Conservation (phyloP, 2,888 invertebrate genomes). For the Nephrotoma flavescens region DNA sequence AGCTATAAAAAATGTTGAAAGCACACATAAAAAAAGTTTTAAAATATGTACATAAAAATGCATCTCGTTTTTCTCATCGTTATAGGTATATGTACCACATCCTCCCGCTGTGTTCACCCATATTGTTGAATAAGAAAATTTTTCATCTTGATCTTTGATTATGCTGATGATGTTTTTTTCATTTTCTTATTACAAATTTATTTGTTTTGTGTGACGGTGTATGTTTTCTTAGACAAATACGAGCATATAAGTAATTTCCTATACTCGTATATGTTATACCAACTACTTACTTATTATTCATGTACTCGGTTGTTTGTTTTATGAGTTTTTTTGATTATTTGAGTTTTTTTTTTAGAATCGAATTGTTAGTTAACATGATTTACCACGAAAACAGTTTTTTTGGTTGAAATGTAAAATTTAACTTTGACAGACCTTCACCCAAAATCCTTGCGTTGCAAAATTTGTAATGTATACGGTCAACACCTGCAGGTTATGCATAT, state of each 20-base stretch:
- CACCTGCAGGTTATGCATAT: neutral
- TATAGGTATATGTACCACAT: neutral
- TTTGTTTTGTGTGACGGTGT: neutral
- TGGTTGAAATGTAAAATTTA: neutral
- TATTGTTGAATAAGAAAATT: neutral
- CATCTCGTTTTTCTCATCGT: neutral
- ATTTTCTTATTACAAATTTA: neutral
- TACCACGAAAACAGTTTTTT: neutral
- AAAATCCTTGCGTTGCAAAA: neutral
- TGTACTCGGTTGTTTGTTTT: neutral
- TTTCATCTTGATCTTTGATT: neutral
- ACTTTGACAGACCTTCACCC: neutral
- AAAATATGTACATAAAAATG: neutral
- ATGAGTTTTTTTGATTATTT: neutral
- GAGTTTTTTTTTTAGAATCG: neutral
- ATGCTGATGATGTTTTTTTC: neutral
- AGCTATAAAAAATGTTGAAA: neutral
- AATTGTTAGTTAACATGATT: neutral
- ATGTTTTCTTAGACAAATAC: neutral
- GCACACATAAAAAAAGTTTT: neutral
- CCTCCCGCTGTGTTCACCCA: neutral
- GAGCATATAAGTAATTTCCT: neutral
- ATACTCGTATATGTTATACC: neutral
- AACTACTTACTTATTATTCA: neutral
- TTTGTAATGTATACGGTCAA: too few relatives aligned